Conservation (phyloP, 1,140 invertebrate species). For the Macrostomum lignano region DNA sequence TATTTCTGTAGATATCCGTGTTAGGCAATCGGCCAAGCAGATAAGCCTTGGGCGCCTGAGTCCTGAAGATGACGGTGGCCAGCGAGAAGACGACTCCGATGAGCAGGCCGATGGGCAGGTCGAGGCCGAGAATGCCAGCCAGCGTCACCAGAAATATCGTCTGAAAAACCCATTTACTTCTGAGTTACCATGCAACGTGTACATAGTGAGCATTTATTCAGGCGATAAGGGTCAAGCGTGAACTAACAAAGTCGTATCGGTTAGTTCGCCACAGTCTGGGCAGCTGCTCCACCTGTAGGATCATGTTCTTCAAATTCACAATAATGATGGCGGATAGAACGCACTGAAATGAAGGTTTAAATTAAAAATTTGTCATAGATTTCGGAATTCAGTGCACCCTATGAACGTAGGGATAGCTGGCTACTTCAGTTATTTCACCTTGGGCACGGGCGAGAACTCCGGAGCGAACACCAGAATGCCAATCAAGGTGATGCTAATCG, state of each 20-base stretch:
- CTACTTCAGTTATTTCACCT: no score
- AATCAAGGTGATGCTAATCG: no score
- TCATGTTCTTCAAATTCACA: constrained; percentile 16
- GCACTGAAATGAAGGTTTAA: no score
- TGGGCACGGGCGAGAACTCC: no score
- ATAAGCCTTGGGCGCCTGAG: constrained; percentile 12
- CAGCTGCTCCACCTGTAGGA: constrained; percentile 16
- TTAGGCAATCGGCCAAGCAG: background rate
- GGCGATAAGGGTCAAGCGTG: no score
- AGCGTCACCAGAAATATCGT: constrained; percentile 21
- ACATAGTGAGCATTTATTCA: no score
- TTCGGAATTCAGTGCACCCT: no score
- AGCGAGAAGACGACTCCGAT: constrained; percentile 17
- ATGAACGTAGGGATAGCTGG: no score
- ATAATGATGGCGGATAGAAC: constrained; percentile 20
- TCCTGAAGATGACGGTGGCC: constrained; percentile 18
- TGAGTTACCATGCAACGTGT: no score
- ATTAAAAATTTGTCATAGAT: no score
- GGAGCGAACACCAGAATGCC: no score
- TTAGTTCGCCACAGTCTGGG: constrained; percentile 17
- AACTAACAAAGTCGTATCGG: constrained; percentile 20
- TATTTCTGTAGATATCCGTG: constrained; percentile 6
- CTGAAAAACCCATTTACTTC: no score
- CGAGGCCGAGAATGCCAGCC: constrained; percentile 15
- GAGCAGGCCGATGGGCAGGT: constrained; percentile 17